A percentile compares a stretch with the other conserved stretches of the same genome.
Conservation (phyloP, 2,888 invertebrate species). For the Deroplatys truncata region DNA sequence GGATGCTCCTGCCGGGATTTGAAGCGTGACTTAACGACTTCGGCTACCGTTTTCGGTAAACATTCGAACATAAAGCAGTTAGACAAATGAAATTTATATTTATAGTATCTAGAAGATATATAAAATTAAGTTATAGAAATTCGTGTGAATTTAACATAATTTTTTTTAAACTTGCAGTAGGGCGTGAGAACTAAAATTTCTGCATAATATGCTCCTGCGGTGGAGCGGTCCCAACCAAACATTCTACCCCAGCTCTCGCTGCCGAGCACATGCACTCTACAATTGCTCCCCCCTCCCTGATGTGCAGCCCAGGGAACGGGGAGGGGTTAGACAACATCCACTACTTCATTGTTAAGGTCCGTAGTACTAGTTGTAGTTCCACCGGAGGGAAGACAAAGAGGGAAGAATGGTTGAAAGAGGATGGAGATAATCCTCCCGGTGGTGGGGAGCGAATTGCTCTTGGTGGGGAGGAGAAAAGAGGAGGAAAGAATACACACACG, state of each 20-base stretch:
- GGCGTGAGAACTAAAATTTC: neutral
- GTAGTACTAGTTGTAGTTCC: neutral
- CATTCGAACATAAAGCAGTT: too few species aligned
- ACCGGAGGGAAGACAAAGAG: neutral
- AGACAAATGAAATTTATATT: too few species aligned
- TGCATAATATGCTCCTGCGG: neutral
- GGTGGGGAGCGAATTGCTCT: neutral
- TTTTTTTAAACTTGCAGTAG: neutral
- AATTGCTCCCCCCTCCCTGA: neutral
- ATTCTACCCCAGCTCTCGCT: neutral
- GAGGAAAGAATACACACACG: constrained; percentile 28
- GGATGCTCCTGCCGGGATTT: too few species aligned
- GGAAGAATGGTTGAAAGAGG: neutral
- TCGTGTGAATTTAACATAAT: too few species aligned
- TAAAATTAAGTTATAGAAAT: too few species aligned
- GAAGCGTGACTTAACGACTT: too few species aligned
- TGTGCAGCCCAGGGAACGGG: neutral
- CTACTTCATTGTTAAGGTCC: constrained; percentile 3
- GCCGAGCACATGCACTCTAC: constrained; percentile 8
- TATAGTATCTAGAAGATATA: too few species aligned
- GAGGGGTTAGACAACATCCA: neutral
- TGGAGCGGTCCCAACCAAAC: neutral
- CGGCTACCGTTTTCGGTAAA: too few species aligned
- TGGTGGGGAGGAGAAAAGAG: constrained; percentile 26
- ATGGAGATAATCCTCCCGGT: neutral